Base-by-base conservation (phyloP, 2,113 vertebrate genomes). In the Aleadryas rufinucha region DNA sequence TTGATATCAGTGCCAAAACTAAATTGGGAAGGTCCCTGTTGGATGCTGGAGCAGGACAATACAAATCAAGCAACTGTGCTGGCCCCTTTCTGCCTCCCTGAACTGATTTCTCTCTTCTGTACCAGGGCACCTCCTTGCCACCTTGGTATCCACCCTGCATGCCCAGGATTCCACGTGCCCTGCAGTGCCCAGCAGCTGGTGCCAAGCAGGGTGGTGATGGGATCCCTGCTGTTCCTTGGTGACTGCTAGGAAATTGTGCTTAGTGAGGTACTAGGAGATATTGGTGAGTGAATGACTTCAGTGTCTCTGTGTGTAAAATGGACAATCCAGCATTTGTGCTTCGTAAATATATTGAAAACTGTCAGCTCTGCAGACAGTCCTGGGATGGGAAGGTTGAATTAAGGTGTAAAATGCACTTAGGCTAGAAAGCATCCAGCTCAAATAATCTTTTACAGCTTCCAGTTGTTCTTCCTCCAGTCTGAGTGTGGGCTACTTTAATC, bases 121-220 rank as follows among this genome's bases (percentile, higher is more conserved):
- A 49, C 11, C 18, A 53, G 41, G n/a, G 15, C 31, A 61, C 23
- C 20, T 39, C 15, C 49, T 39, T 72, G 53, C 35, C 35, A 37
- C 22, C 52, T 52, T 52, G n/a, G 21, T 26, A n/a, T 14, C 45
- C 8, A 5, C 19, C 22, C 30, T 30, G 24, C 14, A 8, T 0
- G 2, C 30, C 26, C 19, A 33, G 41, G 14, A 64, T 64, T 13
- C 37, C 39, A 13, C 1, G 1, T 1, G 3, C 16, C 17, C 19
- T 2, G 2, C 1, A 2, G 42, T 30, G 52, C 23, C n/a, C 69
- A 86, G 44, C 26, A 56, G 49, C 27, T 72, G 54, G n/a, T 69
- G 45, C 74, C 50, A 27, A 33, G 49, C n/a, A n/a, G 20, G 13
- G 18, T 66, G 13, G 18, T 66, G 11, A 5, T 45, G 28, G 18